Conservation (phyloP, 2,888 invertebrate genomes). For the Eumerus sabulonum region DNA sequence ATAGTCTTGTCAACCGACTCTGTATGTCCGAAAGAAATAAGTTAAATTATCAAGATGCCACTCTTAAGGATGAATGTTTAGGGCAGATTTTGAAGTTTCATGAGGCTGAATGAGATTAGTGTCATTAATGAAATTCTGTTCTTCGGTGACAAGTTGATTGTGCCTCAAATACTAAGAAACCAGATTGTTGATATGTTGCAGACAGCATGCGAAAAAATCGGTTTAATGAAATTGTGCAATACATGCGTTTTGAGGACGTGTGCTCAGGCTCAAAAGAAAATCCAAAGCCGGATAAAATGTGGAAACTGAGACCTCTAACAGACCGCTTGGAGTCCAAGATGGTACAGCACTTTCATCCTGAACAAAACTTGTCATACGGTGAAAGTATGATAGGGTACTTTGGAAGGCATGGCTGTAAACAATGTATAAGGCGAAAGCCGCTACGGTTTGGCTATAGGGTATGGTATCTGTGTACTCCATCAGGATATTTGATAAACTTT, state of each 20-base stretch:
- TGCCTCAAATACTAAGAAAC: conserved; percentile 63
- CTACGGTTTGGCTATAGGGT: conserved; percentile 23
- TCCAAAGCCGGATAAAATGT: conserved; percentile 45
- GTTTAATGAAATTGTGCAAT: not conserved
- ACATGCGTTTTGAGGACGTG: not conserved
- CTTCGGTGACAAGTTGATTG: conserved; percentile 54
- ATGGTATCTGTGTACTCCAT: conserved; percentile 38
- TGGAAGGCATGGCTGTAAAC: conserved; percentile 26
- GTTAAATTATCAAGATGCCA: conserved; percentile 29
- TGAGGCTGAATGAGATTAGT: conserved; percentile 40
- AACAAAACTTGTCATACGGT: conserved; percentile 26
- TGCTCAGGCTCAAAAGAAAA: too few relatives aligned
- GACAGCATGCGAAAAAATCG: not conserved
- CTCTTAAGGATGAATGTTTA: conserved; percentile 32
- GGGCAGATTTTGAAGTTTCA: conserved; percentile 26
- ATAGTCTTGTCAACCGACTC: conserved; percentile 42
- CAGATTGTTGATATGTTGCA: conserved; percentile 70
- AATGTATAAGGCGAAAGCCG: conserved; percentile 27
- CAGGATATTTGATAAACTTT: conserved; percentile 34
- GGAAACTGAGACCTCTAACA: conserved; percentile 42
- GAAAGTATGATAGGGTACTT: conserved; percentile 38
- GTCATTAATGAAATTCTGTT: conserved; percentile 49
- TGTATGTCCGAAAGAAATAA: conserved; percentile 57
- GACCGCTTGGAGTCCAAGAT: conserved; percentile 41
- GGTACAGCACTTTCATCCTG: conserved; percentile 23